A percentile compares a stretch with the other conserved stretches of the same genome.
Evolutionary conservation across 2,888 invertebrate species (phyloP).

Genomic region (Galeopsomyia nigrocyanea): DNA sequence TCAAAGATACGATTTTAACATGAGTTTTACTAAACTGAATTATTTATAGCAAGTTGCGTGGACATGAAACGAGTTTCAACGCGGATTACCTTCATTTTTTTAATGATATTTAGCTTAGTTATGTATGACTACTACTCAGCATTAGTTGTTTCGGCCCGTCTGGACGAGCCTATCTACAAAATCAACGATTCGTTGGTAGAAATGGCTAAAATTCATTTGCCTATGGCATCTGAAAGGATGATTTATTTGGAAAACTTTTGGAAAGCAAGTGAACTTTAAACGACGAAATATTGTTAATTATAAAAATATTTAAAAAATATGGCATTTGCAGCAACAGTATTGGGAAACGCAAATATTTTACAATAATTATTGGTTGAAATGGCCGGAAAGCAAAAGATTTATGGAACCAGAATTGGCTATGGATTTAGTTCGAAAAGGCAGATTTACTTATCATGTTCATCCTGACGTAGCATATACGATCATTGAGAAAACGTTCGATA

Average conservation of each 20-base stretch:
- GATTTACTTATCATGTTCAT: slow-evolving; percentile 60
- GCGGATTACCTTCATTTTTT: slow-evolving; percentile 55
- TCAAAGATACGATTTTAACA: neutral
- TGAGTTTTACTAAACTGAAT: neutral
- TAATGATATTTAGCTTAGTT: slow-evolving; percentile 58
- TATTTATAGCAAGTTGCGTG: neutral
- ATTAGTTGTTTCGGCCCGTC: slow-evolving; percentile 60
- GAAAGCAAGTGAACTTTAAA: neutral
- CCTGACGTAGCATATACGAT: slow-evolving; percentile 59
- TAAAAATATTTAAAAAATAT: neutral
- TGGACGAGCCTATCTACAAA: slow-evolving; percentile 60
- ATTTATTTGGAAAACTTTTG: slow-evolving; percentile 54
- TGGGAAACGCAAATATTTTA: slow-evolving; percentile 55
- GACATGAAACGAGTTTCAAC: neutral
- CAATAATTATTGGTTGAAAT: slow-evolving; percentile 52
- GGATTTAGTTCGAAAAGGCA: slow-evolving; percentile 53
- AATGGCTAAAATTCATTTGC: slow-evolving; percentile 55
- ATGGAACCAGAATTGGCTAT: slow-evolving; percentile 57
- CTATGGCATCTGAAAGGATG: slow-evolving; percentile 57
- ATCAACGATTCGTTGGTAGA: slow-evolving; percentile 61
- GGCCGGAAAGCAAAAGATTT: slow-evolving; percentile 54
- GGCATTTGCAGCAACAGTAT: slow-evolving; percentile 50
- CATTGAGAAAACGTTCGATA: slow-evolving; percentile 56
- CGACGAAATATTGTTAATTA: too few species aligned
- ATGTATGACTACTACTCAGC: slow-evolving; percentile 62